phyloP scores from a whole-genome alignment of 2,888 invertebrate species.

The Meghimatium bilineatum region DNA sequence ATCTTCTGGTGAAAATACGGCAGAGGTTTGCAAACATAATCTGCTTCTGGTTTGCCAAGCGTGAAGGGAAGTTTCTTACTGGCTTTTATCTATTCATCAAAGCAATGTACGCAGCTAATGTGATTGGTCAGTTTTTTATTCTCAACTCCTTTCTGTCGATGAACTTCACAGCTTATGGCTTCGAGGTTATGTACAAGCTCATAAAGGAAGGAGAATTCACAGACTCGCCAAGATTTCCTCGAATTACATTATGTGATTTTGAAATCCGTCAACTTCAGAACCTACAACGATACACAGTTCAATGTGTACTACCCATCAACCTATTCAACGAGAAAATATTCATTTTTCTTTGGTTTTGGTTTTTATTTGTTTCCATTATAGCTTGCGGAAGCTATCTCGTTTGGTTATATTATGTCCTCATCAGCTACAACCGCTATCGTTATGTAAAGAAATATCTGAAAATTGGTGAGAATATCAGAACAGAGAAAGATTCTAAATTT shows the following conservation, averaged over 20 bases:
- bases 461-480: constrained; percentile 63
- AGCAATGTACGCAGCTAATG: constrained; percentile 68
- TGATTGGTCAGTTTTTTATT: constrained; percentile 73
- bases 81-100: constrained; percentile 71
- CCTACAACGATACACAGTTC: constrained; percentile 58
- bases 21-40: constrained; percentile 59
- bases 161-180: constrained; percentile 68
- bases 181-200: constrained; percentile 60
- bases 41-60: constrained; percentile 68
- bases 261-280: constrained; percentile 47
- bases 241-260: constrained; percentile 51
- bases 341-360: constrained; percentile 76
- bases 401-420: constrained; percentile 64
- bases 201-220: constrained; percentile 54
- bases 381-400: constrained; percentile 58
- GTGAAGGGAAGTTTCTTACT: constrained; percentile 71
- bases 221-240: constrained; percentile 46
- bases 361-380: constrained; percentile 61
- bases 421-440: constrained; percentile 59
- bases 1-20: constrained; percentile 60
- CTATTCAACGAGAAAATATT: constrained; percentile 76
- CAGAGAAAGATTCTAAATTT: constrained; percentile 63
- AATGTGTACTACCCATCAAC: constrained; percentile 73
- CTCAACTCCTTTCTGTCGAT: constrained; percentile 71
- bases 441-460: constrained; percentile 69